phyloP scores from a whole-genome alignment of 2,113 vertebrate species.

The Machaerirhynchus nigripectus region DNA sequence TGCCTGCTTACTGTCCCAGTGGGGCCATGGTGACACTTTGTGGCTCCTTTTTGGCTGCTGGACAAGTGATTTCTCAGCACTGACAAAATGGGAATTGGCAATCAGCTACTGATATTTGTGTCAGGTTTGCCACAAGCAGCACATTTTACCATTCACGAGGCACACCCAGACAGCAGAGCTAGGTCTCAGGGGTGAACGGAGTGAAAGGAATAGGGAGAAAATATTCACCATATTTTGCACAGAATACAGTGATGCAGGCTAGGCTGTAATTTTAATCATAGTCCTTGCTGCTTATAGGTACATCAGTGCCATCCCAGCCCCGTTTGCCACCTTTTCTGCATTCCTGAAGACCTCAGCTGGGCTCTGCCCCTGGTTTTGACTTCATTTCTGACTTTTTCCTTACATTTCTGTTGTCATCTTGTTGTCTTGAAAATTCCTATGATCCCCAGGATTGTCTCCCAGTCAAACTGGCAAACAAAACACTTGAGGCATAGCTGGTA shows the following conservation, averaged over 20 bases:
- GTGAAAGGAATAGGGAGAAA: not conserved
- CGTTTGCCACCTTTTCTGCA: rapidly evolving
- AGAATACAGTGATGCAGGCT: not conserved
- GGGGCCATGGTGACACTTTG: not conserved
- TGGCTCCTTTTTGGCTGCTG: not conserved
- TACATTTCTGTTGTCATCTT: not conserved
- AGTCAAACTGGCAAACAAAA: not conserved
- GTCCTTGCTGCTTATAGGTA: not conserved
- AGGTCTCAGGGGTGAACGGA: not conserved
- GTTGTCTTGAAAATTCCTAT: not conserved
- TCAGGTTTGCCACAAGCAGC: not conserved
- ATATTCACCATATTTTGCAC: not conserved
- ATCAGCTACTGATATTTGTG: not conserved
- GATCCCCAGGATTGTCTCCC: not conserved
- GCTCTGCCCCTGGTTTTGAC: not conserved
- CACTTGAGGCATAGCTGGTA: not conserved
- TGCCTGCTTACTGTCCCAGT: not conserved
- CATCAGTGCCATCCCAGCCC: not conserved
- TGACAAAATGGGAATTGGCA: not conserved
- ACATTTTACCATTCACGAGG: not conserved
- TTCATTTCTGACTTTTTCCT: not conserved
- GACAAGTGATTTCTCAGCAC: not conserved
- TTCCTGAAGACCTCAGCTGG: not conserved
- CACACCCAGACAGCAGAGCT: not conserved
- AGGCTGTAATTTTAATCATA: not conserved